Evolutionary conservation across 1,140 invertebrate genomes (phyloP), one percentile per base, ranked within the genome.

Genomic region (Babylonia areolata): DNA sequence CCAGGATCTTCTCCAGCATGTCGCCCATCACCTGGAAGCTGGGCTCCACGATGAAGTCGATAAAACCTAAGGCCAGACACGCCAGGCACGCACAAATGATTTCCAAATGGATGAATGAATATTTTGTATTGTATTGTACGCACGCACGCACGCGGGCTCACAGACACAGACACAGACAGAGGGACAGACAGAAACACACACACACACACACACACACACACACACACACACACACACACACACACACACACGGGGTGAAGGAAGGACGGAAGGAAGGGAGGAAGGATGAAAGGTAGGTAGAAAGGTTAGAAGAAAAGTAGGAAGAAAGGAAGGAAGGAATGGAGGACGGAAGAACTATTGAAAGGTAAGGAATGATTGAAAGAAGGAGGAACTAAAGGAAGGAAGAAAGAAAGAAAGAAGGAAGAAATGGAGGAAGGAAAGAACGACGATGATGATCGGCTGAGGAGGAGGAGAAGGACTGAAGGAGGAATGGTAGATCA

Each of bases 31-130:
- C 97, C 75, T 96, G 96, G 96, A 99, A 97, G 93, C 97, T 99
- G 9, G 98, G 98, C 89, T 99, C 98, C 9, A 99, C 98, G 91
- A 99, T 99, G 93, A 99, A 99, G 94, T 99, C 98, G 90, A 99
- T 99, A 94, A 99, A 99, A 88, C 93, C 93, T 94, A 89, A 39
- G 88, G 87, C 17, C 58, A 64, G 28, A 23, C 9, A 51, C 46
- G 9, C n/a, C n/a, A n/a, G n/a, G n/a, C n/a, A n/a, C n/a, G n/a
- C n/a, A n/a, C n/a, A n/a, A n/a, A n/a, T n/a, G n/a, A n/a, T n/a
- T n/a, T n/a, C n/a, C n/a, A n/a, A n/a, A n/a, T n/a, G n/a, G n/a
- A n/a, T n/a, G n/a, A n/a, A n/a, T n/a, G n/a, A n/a, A n/a, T n/a
- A n/a, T n/a, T n/a, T n/a, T n/a, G n/a, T n/a, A n/a, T n/a, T n/a